A percentile compares a stretch with the other conserved stretches of the same genome.
These are phyloP conservation scores for Albula glossodonta DNA, from an alignment of 2,113 vertebrate genomes.

Conservation along the genomic window DNA sequence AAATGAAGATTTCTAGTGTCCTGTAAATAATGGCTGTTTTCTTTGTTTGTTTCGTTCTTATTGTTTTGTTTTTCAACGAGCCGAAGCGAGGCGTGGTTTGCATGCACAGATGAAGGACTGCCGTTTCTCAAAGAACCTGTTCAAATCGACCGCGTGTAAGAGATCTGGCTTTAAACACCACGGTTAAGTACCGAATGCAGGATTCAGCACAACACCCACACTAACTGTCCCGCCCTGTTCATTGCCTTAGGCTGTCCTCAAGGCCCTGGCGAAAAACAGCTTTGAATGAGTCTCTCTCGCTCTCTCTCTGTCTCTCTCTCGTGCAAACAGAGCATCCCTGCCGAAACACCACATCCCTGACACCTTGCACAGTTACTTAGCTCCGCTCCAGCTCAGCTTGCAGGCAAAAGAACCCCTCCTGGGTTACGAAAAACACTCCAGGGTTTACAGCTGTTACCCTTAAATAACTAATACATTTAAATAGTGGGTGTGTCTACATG, in stretches of 20 bases:
- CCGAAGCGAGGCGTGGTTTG: neutral
- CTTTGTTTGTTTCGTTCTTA: neutral
- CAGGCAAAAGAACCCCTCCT: neutral
- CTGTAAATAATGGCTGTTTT: conserved; percentile 21
- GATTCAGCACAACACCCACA: neutral
- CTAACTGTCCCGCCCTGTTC: neutral
- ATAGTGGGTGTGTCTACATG: neutral
- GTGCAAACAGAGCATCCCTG: too few relatives aligned
- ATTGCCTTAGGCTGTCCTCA: neutral
- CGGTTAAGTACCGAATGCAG: neutral
- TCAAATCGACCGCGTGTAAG: neutral
- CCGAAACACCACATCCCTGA: neutral
- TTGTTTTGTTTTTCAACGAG: neutral
- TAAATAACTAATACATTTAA: neutral
- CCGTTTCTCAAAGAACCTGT: neutral
- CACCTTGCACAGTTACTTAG: neutral
- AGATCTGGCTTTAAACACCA: neutral
- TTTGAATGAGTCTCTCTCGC: neutral
- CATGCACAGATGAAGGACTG: neutral
- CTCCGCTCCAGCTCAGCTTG: neutral
- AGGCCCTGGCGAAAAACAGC: neutral
- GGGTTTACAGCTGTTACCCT: neutral
- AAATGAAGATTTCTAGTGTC: conserved; percentile 33
- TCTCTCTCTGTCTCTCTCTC: too few relatives aligned
- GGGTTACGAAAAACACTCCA: neutral